Evolutionary conservation across 2,113 vertebrate species (phyloP).

Genomic region (Epinephelus lanceolatus): DNA sequence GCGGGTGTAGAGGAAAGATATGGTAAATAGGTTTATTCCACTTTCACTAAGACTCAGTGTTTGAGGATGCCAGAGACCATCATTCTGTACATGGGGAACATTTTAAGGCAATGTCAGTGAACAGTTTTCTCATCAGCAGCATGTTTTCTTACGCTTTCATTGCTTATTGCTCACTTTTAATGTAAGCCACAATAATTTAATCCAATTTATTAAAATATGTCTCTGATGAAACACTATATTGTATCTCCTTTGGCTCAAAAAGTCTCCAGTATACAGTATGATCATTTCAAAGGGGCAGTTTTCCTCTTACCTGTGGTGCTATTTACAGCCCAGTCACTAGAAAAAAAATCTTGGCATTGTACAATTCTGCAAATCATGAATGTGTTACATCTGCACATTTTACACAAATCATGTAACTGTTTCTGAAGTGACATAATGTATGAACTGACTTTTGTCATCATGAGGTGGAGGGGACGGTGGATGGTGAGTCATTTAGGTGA

Average conservation of each 20-base stretch:
- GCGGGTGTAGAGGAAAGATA: slow-evolving; percentile 42
- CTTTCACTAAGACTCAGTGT: slow-evolving; percentile 23
- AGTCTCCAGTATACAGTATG: neutral
- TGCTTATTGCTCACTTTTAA: neutral
- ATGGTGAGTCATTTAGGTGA: too few relatives aligned
- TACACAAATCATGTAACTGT: too few relatives aligned
- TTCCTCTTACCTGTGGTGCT: too few relatives aligned
- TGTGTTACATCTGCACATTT: too few relatives aligned
- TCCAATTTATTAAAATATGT: neutral
- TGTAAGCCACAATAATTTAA: neutral
- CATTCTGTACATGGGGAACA: slow-evolving; percentile 20
- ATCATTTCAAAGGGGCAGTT: neutral
- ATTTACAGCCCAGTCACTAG: too few relatives aligned
- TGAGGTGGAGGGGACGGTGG: too few relatives aligned
- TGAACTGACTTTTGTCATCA: too few relatives aligned
- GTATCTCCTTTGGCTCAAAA: neutral
- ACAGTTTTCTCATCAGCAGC: slow-evolving; percentile 12
- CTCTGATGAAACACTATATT: neutral
- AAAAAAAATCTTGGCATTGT: too few relatives aligned
- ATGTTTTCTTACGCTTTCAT: neutral
- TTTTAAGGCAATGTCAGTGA: slow-evolving; percentile 20
- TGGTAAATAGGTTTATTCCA: slow-evolving; percentile 61
- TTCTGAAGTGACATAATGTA: too few relatives aligned
- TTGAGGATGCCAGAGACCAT: slow-evolving; percentile 39
- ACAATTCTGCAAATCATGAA: too few relatives aligned